Base-by-base conservation (phyloP, 1,140 invertebrate species). In the Drosophila navojoa region DNA sequence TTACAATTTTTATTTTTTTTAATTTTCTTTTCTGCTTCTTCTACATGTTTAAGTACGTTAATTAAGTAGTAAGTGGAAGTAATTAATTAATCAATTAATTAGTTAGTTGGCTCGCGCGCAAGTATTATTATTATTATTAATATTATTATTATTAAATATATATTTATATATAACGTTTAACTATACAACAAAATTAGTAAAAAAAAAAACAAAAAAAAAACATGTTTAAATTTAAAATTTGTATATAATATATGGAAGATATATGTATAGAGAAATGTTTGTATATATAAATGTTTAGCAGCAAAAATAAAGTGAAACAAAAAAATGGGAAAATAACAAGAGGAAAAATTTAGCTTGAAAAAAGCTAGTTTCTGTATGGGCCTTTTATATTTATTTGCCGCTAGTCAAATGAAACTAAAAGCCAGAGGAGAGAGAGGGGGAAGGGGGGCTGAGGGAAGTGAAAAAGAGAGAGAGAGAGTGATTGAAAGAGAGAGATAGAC, bases 391-490 rank as follows among this genome's bases (percentile, higher is more conserved):
- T 79, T 79, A 91, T 91, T 91, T 91, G 90, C 84, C 77, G 77
- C 90, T 71, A 54, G 90, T 87, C 90, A 91, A 91, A 91, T 91
- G 90, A 91, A 91, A 91, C 72, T 80, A 90, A 91, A 59, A 91
- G 90, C 87, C 90, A 60, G 62, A 22, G 54, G 44, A 59, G 55
- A 55, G 45, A 54, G 9, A 49, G 54, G 9, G 1, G 19, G 27
- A 52, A 3, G 35, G 52, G 13, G 40, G 15, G 13, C 29, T 11
- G 49, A 4, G 16, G 4, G 15, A 19, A 11, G 44, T 16, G 25
- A 42, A 22, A 22, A 3, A 22, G 27, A 52, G 44, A 59, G 55
- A 55, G 45, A 16, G 60, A 54, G 13, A 49, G 54, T 9, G 0
- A 32, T 16, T 44, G 44, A 59, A 50, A 55, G 45, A 22, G 7